Percentiles rank a stretch among this genome's conserved stretches.
phyloP scores from a whole-genome alignment of 2,113 vertebrate species.

The Parotia lawesii region DNA sequence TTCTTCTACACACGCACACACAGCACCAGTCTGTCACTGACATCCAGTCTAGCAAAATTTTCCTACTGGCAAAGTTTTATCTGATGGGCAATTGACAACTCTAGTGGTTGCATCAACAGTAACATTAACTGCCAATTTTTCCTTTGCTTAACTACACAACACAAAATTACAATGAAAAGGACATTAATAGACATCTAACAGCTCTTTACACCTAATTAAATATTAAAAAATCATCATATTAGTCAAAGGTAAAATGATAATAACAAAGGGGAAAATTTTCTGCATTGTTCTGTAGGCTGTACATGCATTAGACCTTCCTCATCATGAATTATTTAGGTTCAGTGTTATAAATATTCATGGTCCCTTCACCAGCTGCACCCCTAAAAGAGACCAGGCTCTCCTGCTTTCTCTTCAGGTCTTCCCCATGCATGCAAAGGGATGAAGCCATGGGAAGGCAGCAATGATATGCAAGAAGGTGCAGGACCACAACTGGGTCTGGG shows the following conservation, averaged over 20 bases:
- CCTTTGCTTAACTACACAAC: background rate
- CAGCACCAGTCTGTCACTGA: background rate
- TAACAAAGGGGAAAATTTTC: background rate
- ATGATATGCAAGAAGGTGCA: background rate
- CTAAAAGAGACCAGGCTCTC: background rate
- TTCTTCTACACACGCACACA: background rate
- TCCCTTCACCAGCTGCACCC: background rate
- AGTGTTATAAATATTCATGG: background rate
- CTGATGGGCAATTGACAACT: background rate
- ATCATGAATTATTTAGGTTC: background rate
- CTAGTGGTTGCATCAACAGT: background rate
- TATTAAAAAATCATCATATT: background rate
- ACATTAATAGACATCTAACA: background rate
- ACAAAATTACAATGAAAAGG: background rate
- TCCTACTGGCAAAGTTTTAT: background rate
- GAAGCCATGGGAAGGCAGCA: background rate
- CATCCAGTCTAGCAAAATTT: background rate
- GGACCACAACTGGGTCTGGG: fast-evolving
- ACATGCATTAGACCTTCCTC: background rate
- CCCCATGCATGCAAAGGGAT: background rate
- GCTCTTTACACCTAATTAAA: background rate
- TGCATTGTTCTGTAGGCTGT: background rate
- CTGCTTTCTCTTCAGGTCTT: background rate
- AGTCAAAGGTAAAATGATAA: background rate
- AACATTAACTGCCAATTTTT: background rate